Percentiles rank a stretch among this genome's conserved stretches.
Evolutionary conservation across 1,140 invertebrate genomes (phyloP).

Genomic region (Rhyacophila brunnea): DNA sequence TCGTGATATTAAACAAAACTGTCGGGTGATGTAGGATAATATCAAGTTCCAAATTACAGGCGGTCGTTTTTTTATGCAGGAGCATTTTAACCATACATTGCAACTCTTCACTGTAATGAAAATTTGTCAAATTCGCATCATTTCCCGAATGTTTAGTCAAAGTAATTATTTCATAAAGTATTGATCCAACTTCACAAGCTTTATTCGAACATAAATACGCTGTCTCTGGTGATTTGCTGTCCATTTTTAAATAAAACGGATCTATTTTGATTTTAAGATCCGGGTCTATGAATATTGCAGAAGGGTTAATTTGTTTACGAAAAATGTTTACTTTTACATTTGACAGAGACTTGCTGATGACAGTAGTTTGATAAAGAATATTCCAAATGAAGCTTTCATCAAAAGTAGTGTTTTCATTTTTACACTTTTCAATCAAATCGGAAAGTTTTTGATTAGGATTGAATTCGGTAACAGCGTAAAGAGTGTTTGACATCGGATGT

Average conservation of each 20-base stretch:
- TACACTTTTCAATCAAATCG: conserved; percentile 11
- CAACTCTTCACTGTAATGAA: conserved; percentile 47
- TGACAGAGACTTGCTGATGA: conserved; percentile 41
- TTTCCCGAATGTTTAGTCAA: conserved; percentile 19
- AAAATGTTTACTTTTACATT: conserved; percentile 40
- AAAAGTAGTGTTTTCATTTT: conserved; percentile 34
- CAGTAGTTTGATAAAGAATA: conserved; percentile 44
- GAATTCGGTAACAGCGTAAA: conserved; percentile 23
- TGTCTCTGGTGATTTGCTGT: not conserved
- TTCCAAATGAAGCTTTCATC: conserved; percentile 49
- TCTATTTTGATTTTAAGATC: conserved; percentile 44
- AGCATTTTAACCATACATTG: conserved; percentile 44
- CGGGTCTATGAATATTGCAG: conserved; percentile 42
- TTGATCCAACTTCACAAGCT: conserved; percentile 42
- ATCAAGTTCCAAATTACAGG: conserved; percentile 40
- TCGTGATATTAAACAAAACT: conserved; percentile 44
- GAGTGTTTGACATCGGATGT: conserved; percentile 12
- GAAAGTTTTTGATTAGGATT: conserved; percentile 11
- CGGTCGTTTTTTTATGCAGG: conserved; percentile 39
- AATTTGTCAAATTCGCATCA: conserved; percentile 38
- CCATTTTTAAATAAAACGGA: conserved; percentile 42
- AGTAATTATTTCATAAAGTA: conserved; percentile 42
- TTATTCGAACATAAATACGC: conserved; percentile 26
- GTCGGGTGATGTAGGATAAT: conserved; percentile 50
- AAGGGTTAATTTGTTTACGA: conserved; percentile 42